phyloP scores from a whole-genome alignment of 2,113 vertebrate species.

The Perca schrenkii region DNA sequence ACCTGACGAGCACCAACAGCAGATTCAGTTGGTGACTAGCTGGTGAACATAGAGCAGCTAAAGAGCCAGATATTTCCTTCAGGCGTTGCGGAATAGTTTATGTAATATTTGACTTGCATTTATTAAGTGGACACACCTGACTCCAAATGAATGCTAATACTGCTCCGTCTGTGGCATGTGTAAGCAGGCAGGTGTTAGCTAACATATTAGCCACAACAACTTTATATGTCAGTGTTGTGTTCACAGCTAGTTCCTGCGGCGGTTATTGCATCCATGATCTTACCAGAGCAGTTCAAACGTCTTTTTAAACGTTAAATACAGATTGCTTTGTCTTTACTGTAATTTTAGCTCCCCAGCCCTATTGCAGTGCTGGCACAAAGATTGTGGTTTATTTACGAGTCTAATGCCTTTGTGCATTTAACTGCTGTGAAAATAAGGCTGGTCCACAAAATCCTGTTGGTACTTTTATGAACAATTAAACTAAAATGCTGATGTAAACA shows the following conservation, averaged over 20 bases:
- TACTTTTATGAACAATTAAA: constrained; percentile 31
- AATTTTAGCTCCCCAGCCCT: not conserved
- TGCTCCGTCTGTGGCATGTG: not conserved
- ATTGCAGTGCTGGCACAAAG: constrained; percentile 3
- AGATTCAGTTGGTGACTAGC: not conserved
- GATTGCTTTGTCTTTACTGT: not conserved
- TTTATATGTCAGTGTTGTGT: not conserved
- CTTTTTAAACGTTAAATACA: not conserved
- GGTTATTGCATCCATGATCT: not conserved
- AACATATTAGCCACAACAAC: not conserved
- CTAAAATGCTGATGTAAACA: constrained; percentile 48
- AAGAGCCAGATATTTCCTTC: not conserved
- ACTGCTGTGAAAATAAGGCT: constrained; percentile 19
- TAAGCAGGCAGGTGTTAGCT: not conserved
- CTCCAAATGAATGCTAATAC: not conserved
- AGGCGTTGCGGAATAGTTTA: too few species aligned
- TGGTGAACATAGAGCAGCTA: not conserved
- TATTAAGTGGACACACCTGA: not conserved
- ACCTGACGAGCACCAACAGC: not conserved
- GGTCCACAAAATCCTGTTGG: not conserved
- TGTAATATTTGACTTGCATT: too few species aligned
- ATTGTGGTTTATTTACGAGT: constrained; percentile 34
- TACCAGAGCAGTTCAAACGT: not conserved
- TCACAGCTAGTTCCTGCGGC: not conserved
- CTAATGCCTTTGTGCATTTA: constrained; percentile 33